phyloP scores from a whole-genome alignment of 2,797 vertebrate genomes.

The Liasis olivaceus region DNA sequence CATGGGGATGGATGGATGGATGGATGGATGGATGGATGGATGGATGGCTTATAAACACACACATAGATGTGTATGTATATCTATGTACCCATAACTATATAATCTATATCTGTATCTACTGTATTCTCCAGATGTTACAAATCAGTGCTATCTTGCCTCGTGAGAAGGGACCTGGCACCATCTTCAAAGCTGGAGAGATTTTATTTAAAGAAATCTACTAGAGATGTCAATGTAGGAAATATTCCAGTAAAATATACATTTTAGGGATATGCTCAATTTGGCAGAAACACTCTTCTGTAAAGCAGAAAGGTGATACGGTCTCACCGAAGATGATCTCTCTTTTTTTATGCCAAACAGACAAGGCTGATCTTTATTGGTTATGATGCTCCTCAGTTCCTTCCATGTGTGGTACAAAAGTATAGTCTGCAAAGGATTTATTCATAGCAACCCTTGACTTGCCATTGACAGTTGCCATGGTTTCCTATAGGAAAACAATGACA shows the following conservation, averaged over 20 bases:
- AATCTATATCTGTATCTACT: neutral
- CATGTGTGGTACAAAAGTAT: slow-evolving; percentile 4
- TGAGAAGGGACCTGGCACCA: neutral
- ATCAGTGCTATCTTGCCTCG: neutral
- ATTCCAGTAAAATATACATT: neutral
- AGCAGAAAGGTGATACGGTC: neutral
- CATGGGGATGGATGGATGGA: neutral
- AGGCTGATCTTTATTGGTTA: neutral
- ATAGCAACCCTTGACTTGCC: slow-evolving; percentile 31
- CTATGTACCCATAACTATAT: neutral
- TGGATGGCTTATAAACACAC: neutral
- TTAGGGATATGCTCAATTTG: neutral
- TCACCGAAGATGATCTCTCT: neutral
- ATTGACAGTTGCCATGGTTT: slow-evolving; percentile 40
- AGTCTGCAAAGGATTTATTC: slow-evolving; percentile 16
- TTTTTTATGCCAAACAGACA: neutral
- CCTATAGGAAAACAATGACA: slow-evolving; percentile 13
- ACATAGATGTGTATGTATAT: neutral
- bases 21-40: neutral
- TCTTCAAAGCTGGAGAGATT: neutral
- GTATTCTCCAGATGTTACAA: neutral
- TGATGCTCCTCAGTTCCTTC: neutral
- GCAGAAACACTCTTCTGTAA: neutral
- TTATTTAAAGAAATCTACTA: neutral
- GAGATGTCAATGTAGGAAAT: neutral